These are phyloP conservation scores for Eupithecia pulchellata DNA, from an alignment of 2,888 invertebrate genomes.

Conservation along the genomic window DNA sequence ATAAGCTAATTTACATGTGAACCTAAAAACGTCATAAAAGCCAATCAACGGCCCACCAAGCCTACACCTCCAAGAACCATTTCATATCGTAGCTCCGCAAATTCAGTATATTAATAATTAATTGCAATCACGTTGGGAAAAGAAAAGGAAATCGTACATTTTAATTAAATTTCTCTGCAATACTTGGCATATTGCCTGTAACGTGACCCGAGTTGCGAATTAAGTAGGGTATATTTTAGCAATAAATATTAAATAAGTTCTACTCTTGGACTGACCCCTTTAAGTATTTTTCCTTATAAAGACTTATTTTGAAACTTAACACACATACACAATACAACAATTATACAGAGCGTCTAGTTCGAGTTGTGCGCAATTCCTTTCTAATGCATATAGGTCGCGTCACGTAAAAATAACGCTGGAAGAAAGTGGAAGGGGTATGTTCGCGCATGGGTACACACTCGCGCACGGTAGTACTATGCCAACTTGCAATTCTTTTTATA, in stretches of 20 bases:
- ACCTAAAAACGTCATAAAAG: background rate
- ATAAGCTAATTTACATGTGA: background rate
- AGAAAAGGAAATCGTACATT: conserved; percentile 1
- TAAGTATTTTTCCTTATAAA: too few relatives aligned
- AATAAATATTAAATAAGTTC: background rate
- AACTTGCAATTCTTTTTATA: too few relatives aligned
- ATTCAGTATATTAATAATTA: conserved; percentile 1
- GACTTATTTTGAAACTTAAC: too few relatives aligned
- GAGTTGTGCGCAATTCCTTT: too few relatives aligned
- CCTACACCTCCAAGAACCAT: background rate
- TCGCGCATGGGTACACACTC: too few relatives aligned
- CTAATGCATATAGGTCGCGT: too few relatives aligned
- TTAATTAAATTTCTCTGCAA: conserved; percentile 6
- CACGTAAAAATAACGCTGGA: too few relatives aligned
- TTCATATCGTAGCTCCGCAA: background rate
- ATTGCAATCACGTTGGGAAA: conserved; percentile 6
- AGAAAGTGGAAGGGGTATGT: too few relatives aligned
- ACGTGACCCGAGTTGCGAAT: background rate
- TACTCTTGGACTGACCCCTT: too few relatives aligned
- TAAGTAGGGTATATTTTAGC: background rate
- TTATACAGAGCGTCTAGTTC: too few relatives aligned
- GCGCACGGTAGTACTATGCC: too few relatives aligned
- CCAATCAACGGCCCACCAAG: background rate
- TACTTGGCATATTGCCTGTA: conserved; percentile 4
- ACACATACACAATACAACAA: too few relatives aligned